These are phyloP conservation scores for Globia sparganii DNA, from an alignment of 2,888 invertebrate genomes.

Conservation along the genomic window DNA sequence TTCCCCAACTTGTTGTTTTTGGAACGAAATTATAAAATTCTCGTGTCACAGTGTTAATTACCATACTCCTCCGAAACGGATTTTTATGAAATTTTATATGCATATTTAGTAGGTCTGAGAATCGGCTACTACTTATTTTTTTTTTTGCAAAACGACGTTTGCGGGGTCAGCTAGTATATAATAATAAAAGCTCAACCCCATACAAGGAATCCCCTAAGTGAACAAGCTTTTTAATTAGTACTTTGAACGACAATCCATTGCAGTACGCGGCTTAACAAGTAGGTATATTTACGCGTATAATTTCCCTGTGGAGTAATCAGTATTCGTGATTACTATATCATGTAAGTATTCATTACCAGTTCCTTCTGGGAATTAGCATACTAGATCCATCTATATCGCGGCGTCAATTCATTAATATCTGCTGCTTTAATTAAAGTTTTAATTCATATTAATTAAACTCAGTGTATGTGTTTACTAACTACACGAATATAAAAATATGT, in stretches of 20 bases:
- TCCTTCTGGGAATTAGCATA: constrained; percentile 27
- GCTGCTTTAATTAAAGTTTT: constrained; percentile 8
- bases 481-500: neutral
- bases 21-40: too few species aligned
- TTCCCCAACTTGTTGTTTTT: too few species aligned
- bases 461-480: neutral
- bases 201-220: constrained; percentile 13
- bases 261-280: constrained; percentile 9
- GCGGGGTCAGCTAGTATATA: too few species aligned
- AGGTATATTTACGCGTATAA: constrained; percentile 34
- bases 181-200: neutral
- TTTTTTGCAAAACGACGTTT: too few species aligned
- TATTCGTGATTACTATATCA: constrained; percentile 51
- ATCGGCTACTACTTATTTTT: too few species aligned
- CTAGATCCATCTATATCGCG: constrained; percentile 21
- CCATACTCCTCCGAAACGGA: too few species aligned
- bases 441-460: neutral
- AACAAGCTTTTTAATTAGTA: constrained; percentile 26
- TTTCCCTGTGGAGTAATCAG: constrained; percentile 55
- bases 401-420: constrained; percentile 24
- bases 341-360: constrained; percentile 53
- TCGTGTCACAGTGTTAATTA: too few species aligned
- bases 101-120: too few species aligned
- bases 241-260: constrained; percentile 23
- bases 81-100: too few species aligned